Base-by-base conservation (phyloP, 2,797 vertebrate species). In the Chaunax sp. region DNA sequence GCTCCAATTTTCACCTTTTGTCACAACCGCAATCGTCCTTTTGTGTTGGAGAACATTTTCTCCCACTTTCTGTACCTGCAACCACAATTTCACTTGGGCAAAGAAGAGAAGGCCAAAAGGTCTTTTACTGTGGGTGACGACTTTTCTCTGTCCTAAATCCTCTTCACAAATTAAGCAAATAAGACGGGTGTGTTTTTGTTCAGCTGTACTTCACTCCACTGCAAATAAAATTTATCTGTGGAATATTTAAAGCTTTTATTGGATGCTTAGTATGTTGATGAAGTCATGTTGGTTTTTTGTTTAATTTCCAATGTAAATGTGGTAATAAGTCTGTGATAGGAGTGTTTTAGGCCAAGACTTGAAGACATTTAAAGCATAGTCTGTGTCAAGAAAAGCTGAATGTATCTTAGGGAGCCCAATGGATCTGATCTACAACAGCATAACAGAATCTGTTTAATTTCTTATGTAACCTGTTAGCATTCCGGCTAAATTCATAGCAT, bases 1-100 rank as follows among this genome's bases (percentile, higher is more conserved):
- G 12, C 54, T 55, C 19, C 12, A 51, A 52, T 60, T 57, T 58
- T 67, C 70, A 68, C 69, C 70, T 73, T 71, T 66, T 59, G 61
- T 51, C 59, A 46, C 64, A 16, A 44, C 20, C 16, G 28, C 63
- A 68, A 69, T 66, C 41, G 19, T 30, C 33, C 18, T 47, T n/a
- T 67, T 64, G 51, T 62, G 43, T 43, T 50, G 35, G 49, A 73
- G 25, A 57, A 51, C 25, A 50, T 67, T 69, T 75, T 67, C 68
- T 45, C n/a, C 66, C 45, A 19, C 33, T 33, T 43, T 58, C 50
- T 1, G 0, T 28, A 7, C 33, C 51, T 56, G 57, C 35, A 37
- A 26, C 33, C 43, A 23, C 40, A 59, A 16, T 59, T 55, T 67
- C 55, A 53, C 40, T 52, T 25, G 37, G 19, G 28, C 15, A 65